Conservation (phyloP, 2,888 invertebrate genomes). For the Drosophila pseudotalamancana region DNA sequence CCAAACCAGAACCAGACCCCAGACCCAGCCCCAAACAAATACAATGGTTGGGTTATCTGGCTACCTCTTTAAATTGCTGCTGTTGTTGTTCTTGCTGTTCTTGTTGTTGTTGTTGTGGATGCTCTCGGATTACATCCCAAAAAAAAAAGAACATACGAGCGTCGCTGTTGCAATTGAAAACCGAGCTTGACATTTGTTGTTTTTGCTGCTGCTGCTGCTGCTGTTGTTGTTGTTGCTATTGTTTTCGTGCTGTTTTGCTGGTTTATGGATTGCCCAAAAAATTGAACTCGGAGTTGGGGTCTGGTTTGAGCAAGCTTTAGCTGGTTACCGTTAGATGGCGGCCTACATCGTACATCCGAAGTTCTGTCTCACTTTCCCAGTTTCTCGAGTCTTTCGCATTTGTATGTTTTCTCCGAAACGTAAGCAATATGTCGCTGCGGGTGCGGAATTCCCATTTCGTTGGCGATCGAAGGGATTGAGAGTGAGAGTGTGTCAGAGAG, state of each 20-base stretch:
- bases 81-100: constrained; percentile 13
- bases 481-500: too few relatives aligned
- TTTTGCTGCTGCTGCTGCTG: constrained; percentile 11
- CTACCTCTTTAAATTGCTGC: constrained; percentile 51
- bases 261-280: constrained; percentile 62
- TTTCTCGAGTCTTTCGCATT: constrained; percentile 51
- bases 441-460: constrained; percentile 42
- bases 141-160: constrained; percentile 45
- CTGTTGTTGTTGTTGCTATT: constrained; percentile 37
- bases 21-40: constrained; percentile 12
- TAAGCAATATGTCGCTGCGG: constrained; percentile 68
- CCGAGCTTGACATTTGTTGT: constrained; percentile 69
- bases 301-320: constrained; percentile 51
- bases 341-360: constrained; percentile 36
- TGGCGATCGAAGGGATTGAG: constrained; percentile 1
- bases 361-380: constrained; percentile 45
- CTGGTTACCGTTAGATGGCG: constrained; percentile 73
- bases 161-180: constrained; percentile 69
- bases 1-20: constrained; percentile 20
- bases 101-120: constrained; percentile 34
- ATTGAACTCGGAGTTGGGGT: constrained; percentile 53
- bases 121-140: constrained; percentile 69
- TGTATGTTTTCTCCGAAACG: constrained; percentile 75
- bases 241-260: constrained; percentile 50
- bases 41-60: constrained; percentile 42